A percentile compares a stretch with the other conserved stretches of the same genome.
phyloP scores from a whole-genome alignment of 2,888 invertebrate species.

The Xylocampa areola region DNA sequence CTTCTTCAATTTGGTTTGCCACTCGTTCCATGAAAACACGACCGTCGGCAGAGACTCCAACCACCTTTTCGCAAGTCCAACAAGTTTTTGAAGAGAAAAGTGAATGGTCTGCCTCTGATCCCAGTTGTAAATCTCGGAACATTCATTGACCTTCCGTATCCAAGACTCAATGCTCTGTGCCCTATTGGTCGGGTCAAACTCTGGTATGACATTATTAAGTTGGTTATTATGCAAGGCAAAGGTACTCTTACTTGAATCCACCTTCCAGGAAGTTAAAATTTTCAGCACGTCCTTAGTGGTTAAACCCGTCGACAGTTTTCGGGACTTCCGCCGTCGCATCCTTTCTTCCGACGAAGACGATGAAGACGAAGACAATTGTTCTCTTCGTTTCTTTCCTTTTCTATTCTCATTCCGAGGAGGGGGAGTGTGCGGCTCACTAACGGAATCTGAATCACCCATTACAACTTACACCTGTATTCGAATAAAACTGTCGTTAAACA shows the following conservation, averaged over 20 bases:
- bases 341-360: no score
- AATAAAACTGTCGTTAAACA: no score
- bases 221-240: neutral
- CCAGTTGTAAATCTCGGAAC: constrained; percentile 1
- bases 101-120: no score
- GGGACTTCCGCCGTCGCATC: no score
- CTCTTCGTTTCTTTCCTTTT: no score
- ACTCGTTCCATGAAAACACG: constrained; percentile 3
- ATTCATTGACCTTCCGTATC: constrained; percentile 5
- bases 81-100: constrained; percentile 3
- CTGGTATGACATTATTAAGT: constrained; percentile 2
- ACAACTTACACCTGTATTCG: no score
- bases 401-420: no score
- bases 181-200: constrained; percentile 6
- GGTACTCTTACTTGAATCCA: no score
- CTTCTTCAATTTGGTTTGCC: neutral
- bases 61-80: constrained; percentile 2
- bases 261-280: neutral
- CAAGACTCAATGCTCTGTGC: constrained; percentile 2
- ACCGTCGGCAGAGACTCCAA: constrained; percentile 3
- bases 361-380: no score
- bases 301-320: no score
- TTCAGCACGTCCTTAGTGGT: constrained; percentile 4
- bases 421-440: no score
- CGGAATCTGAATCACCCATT: no score